Conservation (phyloP, 2,797 vertebrate genomes). For the Gambelia wislizenii region DNA sequence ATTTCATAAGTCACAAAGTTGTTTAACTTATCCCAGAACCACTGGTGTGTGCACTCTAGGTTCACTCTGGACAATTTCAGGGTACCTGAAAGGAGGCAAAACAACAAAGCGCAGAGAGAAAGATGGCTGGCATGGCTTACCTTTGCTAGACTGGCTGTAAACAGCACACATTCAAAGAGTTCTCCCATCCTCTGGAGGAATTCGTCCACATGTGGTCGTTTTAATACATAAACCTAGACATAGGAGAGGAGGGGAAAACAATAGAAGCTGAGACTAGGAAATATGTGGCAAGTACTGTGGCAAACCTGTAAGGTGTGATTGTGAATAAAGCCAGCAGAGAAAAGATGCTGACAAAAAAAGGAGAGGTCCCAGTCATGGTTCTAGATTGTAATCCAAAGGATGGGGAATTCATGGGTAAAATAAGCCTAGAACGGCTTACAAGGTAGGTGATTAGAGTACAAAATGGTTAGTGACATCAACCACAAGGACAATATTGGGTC, state of each 20-base stretch:
- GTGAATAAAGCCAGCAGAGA: not conserved
- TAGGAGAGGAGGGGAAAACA: not conserved
- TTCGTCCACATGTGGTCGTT: constrained; percentile 96
- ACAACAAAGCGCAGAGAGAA: not conserved
- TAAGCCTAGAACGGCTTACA: not conserved
- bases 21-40: not conserved
- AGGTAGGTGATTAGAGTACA: not conserved
- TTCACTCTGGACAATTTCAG: not conserved
- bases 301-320: no score
- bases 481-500: not conserved
- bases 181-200: constrained; percentile 98
- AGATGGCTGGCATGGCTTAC: constrained; percentile 78
- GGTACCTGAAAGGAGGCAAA: not conserved
- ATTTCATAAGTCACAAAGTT: not conserved
- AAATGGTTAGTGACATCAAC: not conserved
- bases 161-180: constrained; percentile 97
- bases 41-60: no score
- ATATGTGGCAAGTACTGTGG: not conserved
- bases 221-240: constrained; percentile 94
- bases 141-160: constrained; percentile 98
- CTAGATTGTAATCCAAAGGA: not conserved
- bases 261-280: not conserved
- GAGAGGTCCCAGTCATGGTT: no score
- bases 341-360: no score
- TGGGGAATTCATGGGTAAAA: not conserved